Conservation (phyloP, 2,797 vertebrate genomes). For the Ceryle rudis region DNA sequence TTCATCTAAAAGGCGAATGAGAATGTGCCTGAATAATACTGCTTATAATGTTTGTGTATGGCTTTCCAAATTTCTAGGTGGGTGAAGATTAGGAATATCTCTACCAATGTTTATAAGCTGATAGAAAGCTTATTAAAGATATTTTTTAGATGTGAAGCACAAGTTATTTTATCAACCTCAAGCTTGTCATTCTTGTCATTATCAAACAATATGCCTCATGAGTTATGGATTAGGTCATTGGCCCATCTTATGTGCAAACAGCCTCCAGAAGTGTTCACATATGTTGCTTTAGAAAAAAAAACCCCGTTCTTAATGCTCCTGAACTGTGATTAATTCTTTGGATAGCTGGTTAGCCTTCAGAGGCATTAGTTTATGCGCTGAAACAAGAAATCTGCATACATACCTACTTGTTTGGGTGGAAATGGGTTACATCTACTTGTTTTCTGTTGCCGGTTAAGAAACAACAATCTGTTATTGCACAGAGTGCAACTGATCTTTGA, state of each 20-base stretch:
- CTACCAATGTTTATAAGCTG: neutral
- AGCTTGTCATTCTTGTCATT: neutral
- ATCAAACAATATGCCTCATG: neutral
- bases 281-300: conserved; percentile 24
- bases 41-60: neutral
- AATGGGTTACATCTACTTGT: neutral
- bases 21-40: neutral
- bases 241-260: neutral
- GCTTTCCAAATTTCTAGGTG: neutral
- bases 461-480: neutral
- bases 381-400: neutral
- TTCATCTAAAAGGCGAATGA: neutral
- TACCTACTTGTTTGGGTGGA: neutral
- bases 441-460: neutral
- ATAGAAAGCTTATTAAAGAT: neutral
- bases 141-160: neutral
- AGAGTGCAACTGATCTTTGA: neutral
- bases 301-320: neutral
- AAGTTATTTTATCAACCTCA: neutral
- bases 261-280: conserved; percentile 8
- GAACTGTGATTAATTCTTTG: neutral
- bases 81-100: neutral
- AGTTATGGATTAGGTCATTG: conserved; percentile 27
- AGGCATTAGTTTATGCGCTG: neutral
- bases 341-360: neutral